These are phyloP conservation scores for Drosophila rhopaloa DNA, from an alignment of 1,140 invertebrate species.

Conservation along the genomic window DNA sequence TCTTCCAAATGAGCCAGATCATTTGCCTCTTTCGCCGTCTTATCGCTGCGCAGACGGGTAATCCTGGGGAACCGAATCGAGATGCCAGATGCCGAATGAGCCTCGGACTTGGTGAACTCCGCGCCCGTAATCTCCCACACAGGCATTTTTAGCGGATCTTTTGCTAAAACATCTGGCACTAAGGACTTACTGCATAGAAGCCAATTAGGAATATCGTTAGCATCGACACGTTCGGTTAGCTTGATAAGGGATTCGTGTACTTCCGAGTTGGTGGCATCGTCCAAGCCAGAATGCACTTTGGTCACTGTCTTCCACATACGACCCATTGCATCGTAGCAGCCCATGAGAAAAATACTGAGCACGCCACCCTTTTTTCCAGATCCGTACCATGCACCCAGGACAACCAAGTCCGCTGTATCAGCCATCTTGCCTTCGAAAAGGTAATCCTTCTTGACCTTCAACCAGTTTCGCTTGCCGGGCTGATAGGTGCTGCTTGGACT, in stretches of 20 bases:
- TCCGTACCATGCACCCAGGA: conserved; percentile 97
- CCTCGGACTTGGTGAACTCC: conserved; percentile 93
- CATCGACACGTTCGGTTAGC: conserved; percentile 87
- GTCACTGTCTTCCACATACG: conserved; percentile 94
- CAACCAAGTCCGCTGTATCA: conserved; percentile 96
- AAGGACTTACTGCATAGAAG: conserved; percentile 92
- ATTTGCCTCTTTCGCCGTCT: conserved; percentile 93
- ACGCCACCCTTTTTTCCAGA: conserved; percentile 97
- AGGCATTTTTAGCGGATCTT: conserved; percentile 93
- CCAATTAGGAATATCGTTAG: conserved; percentile 90
- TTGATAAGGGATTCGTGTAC: conserved; percentile 87
- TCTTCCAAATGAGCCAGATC: conserved; percentile 89
- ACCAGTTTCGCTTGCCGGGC: conserved; percentile 96
- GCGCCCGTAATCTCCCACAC: conserved; percentile 98
- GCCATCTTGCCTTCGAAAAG: conserved; percentile 96
- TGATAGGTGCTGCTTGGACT: conserved; percentile 94
- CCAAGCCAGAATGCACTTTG: conserved; percentile 94
- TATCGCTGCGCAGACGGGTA: conserved; percentile 92
- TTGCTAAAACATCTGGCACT: conserved; percentile 94
- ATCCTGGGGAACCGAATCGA: conserved; percentile 97
- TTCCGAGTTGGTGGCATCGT: conserved; percentile 92
- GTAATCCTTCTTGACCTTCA: conserved; percentile 98
- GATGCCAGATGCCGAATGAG: conserved; percentile 95
- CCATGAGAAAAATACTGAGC: conserved; percentile 97
- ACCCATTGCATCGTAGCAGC: conserved; percentile 90